A percentile compares a stretch with the other conserved stretches of the same genome.
phyloP scores from a whole-genome alignment of 2,888 invertebrate genomes.

The Perizoma flavofasciatum region DNA sequence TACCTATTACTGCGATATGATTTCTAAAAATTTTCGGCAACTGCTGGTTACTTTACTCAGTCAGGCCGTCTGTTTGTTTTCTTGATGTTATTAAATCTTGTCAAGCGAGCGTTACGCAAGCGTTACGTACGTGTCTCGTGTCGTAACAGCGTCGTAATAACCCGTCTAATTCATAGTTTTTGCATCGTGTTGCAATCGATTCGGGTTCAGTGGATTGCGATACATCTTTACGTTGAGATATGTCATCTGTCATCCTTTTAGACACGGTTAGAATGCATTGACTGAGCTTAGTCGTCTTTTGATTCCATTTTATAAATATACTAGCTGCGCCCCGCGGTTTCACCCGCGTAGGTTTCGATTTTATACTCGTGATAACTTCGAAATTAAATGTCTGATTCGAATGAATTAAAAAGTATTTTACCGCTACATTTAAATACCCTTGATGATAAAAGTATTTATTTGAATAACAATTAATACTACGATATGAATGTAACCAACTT shows the following conservation, averaged over 20 bases:
- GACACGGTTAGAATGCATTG: not conserved
- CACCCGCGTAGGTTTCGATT: too few species aligned
- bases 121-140: conserved; percentile 15
- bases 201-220: conserved; percentile 17
- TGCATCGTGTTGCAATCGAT: conserved; percentile 19
- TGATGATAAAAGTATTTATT: too few species aligned
- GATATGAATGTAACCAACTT: too few species aligned
- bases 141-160: conserved; percentile 21
- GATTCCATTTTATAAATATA: too few species aligned
- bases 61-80: conserved; percentile 4
- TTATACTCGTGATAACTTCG: too few species aligned
- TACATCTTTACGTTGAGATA: not conserved
- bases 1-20: too few species aligned
- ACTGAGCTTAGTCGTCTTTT: not conserved
- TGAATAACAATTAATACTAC: too few species aligned
- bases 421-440: too few species aligned
- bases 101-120: conserved; percentile 22
- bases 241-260: conserved; percentile 1
- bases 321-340: too few species aligned
- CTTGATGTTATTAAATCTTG: conserved; percentile 16
- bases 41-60: not conserved
- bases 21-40: not conserved
- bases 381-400: too few species aligned
- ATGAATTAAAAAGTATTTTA: too few species aligned
- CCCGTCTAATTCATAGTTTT: conserved; percentile 30